Evolutionary conservation across 2,888 invertebrate genomes (phyloP), one percentile per base, ranked within the genome.

Genomic region (Onchidella celtica): DNA sequence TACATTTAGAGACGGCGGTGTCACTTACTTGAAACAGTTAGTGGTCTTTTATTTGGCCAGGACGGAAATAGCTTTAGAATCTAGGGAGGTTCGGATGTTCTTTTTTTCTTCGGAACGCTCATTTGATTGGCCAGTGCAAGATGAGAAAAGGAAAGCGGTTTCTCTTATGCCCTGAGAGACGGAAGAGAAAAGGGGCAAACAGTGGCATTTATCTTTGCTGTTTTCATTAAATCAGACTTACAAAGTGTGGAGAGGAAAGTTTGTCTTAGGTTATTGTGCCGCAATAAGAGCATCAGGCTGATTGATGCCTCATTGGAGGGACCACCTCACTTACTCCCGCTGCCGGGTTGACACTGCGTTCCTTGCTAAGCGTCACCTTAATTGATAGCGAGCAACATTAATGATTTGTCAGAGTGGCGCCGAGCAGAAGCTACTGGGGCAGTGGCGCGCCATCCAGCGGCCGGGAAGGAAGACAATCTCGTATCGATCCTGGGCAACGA

Each of bases 371-470:
- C 36, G 59, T 59, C 73, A 36, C 75, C 47, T 75, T 65, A 47
- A 75, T 65, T 65, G 65, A 75, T 75, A 47, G 47, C 65, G 21
- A 32, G 36, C 73, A 61, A 29, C 24, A 11, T 73, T 73, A 73
- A 73, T 61, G 27, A 61, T 36, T 57, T 27, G n/a, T 36, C 61
- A 6, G 24, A 36, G 59, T 14, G 24, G 4, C 59, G 59, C 9
- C 34, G 24, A 59, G 14, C 2, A 73, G 61, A 14, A 34, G 61
- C n/a, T 21, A 38, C 27, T 14, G n/a, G 9, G 14, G 21, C 29
- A 24, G 3, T 75, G 75, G 63, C 75, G 63, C 75, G 65, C 65
- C 75, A 65, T n/a, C 9, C 36, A 47, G 29, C n/a, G 75, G 38
- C 40, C 11, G 14, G 38, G 36, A 63, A 27, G 24, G 57, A 55